Evolutionary conservation across 2,888 invertebrate species (phyloP).

Genomic region (Amphimallon solstitiale): DNA sequence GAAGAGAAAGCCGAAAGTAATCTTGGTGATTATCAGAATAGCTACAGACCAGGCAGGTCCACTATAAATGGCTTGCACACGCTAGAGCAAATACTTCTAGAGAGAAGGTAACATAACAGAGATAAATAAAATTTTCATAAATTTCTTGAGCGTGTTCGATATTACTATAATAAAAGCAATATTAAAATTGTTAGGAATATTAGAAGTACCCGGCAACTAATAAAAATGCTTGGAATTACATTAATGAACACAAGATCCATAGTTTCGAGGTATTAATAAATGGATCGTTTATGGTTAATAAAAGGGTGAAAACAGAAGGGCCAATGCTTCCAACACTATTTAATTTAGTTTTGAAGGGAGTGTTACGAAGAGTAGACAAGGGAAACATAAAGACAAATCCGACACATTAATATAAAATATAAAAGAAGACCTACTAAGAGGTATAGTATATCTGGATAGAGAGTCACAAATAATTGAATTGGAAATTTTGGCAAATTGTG

Average conservation of each 20-base stretch:
- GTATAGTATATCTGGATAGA: background rate
- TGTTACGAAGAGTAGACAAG: constrained; percentile 34
- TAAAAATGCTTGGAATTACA: background rate
- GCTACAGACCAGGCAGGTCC: constrained; percentile 18
- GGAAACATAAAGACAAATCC: constrained; percentile 2
- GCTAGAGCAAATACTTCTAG: background rate
- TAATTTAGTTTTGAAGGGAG: background rate
- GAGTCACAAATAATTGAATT: constrained; percentile 7
- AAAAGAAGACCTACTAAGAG: constrained; percentile 26
- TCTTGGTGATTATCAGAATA: constrained; percentile 12
- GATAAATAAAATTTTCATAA: constrained; percentile 10
- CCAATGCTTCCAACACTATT: background rate
- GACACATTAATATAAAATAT: constrained; percentile 13
- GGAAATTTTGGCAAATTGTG: constrained; percentile 19
- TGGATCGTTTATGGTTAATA: background rate
- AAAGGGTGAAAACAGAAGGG: constrained; percentile 1
- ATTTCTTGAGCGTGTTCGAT: constrained; percentile 4
- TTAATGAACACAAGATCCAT: background rate
- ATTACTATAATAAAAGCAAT: background rate
- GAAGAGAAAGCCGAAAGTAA: background rate
- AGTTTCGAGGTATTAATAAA: background rate
- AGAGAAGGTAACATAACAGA: constrained; percentile 6
- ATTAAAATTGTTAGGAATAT: background rate
- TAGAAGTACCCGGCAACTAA: background rate
- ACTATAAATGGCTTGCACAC: constrained; percentile 8